These are phyloP conservation scores for Fopius arisanus DNA, from an alignment of 1,140 invertebrate species.

Conservation along the genomic window DNA sequence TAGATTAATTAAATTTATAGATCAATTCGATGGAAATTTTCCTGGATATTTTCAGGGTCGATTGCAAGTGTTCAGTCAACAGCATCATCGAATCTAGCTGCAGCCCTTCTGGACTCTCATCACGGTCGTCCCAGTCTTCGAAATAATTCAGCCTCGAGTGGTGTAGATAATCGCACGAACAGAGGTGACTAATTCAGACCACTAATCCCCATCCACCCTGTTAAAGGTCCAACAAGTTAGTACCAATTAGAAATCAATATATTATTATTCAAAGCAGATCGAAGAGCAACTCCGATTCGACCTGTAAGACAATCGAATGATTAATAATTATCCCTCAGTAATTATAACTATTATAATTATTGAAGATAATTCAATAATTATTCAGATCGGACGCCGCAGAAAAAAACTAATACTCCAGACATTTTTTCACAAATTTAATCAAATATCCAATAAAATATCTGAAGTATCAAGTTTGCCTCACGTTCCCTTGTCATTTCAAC, in stretches of 20 bases:
- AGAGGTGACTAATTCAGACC: constrained; percentile 59
- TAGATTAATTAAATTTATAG: background rate
- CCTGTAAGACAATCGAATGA: no score
- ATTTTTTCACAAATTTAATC: no score
- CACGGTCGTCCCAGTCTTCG: constrained; percentile 56
- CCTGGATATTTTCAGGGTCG: constrained; percentile 52
- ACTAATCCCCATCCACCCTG: constrained; percentile 50
- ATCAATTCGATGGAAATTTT: constrained; percentile 13
- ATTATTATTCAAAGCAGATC: constrained; percentile 37
- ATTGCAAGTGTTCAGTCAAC: constrained; percentile 60
- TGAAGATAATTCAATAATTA: no score
- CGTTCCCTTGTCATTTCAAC: no score
- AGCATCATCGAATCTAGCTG: constrained; percentile 64
- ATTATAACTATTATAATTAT: no score
- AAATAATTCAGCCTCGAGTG: constrained; percentile 52
- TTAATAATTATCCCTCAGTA: no score
- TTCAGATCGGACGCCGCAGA: no score
- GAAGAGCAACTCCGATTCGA: no score
- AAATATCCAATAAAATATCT: no score
- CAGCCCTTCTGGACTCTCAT: constrained; percentile 66
- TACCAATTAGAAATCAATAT: constrained; percentile 42
- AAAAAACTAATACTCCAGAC: no score
- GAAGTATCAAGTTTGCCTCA: no score
- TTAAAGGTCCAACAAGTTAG: constrained; percentile 52
- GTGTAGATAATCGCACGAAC: constrained; percentile 57